Evolutionary conservation across 2,113 vertebrate genomes (phyloP).

Genomic region (Tringa solitaria): DNA sequence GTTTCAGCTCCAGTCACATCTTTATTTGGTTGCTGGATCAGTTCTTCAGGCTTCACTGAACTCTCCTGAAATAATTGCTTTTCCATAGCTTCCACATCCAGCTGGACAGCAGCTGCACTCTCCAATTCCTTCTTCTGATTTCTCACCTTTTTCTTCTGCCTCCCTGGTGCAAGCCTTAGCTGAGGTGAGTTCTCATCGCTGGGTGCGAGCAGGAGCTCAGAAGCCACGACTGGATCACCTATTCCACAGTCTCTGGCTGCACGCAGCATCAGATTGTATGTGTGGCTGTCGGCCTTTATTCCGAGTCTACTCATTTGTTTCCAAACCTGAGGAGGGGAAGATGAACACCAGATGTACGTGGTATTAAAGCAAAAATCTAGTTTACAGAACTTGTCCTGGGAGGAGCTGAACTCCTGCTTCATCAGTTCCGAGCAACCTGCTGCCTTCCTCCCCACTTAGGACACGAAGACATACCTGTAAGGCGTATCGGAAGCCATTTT

Average conservation of each 20-base stretch:
- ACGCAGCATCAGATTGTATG: constrained; percentile 86
- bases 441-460: background rate
- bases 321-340: constrained; percentile 83
- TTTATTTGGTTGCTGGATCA: background rate
- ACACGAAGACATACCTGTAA: constrained; percentile 79
- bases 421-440: background rate
- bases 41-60: background rate
- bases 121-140: background rate
- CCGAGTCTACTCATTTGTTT: constrained; percentile 86
- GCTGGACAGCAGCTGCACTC: background rate
- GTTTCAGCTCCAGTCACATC: background rate
- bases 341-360: background rate
- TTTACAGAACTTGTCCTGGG: background rate
- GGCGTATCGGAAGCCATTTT: constrained; percentile 83
- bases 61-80: constrained; percentile 71
- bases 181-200: background rate
- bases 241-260: constrained; percentile 88
- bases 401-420: background rate
- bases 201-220: constrained; percentile 72
- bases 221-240: constrained; percentile 75
- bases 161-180: background rate
- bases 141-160: background rate
- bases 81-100: constrained; percentile 80
- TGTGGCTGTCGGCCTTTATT: constrained; percentile 75
- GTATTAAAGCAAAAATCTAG: background rate